Evolutionary conservation across 2,113 vertebrate genomes (phyloP), one percentile per base, ranked within the genome.

Genomic region (Pteropus alecto): DNA sequence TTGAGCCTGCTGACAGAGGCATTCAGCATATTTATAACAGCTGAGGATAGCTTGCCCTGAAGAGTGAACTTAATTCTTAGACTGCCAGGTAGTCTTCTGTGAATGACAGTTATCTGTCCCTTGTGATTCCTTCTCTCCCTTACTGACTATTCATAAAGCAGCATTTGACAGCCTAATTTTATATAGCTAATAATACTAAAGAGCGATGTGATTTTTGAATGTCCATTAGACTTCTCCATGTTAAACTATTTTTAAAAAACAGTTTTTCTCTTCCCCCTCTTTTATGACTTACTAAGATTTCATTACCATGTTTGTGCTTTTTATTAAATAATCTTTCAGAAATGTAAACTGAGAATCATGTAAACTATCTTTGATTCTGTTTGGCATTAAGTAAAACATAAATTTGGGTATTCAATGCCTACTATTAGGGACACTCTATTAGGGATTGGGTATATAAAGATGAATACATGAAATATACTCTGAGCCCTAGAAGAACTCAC

Each of bases 71-170:
- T 98, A 96, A 98, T 98, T 98, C 98, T 97, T 98, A 95, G 88
- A 97, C 98, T 98, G 98, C 98, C 98, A 98, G 98, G 97, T 97
- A 97, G 95, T 98, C 96, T 95, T 97, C 97, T 96, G 97, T 98
- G 98, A 98, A 97, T 98, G 98, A 98, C 98, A 98, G 98, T 98
- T 98, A 98, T 98, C 97, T 97, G 97, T 98, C 98, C 98, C 98
- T 95, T 94, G 98, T 38, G 98, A 98, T 96, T 98, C 68, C 6
- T 95, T 97, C 74, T 77, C 90, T 98, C 97, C 83, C 83, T 94
- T 98, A 88, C 98, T 97, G 96, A 91, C 96, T 87, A 94, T 98
- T 98, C 97, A 98, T 97, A 98, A 98, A 97, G 95, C 96, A 91
- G 60, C 82, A 91, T 96, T 97, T 98, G 98, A 98, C 98, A 98